Evolutionary conservation across 2,113 vertebrate species (phyloP), one percentile per base, ranked within the genome.

Genomic region (Podarcis cretensis): DNA sequence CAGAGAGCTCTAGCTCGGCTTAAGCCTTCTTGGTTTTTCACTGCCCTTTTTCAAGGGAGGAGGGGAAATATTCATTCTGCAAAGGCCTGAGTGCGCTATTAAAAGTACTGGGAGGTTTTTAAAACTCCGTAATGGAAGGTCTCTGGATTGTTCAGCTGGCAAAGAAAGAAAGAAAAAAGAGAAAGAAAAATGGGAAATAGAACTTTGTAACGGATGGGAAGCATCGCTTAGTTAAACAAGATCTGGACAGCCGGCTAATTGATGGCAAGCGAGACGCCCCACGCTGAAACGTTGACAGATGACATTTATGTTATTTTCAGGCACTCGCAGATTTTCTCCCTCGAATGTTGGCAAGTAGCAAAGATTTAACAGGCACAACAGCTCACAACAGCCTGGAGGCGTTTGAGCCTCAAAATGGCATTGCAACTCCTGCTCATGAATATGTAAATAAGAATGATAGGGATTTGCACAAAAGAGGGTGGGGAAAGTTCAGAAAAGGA

Each of bases 171-270:
- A n/a, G 30, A n/a, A 48, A 10, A 12, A 10, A 48, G 48, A 48
- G 48, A 48, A 10, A 35, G 40, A 59, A 16, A 54, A 30, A 57
- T 18, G 57, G 12, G 4, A 32, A 37, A 83, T 73, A 88, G 59
- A 89, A 37, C 63, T 89, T 21, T 30, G 73, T 35, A 77, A 54
- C 30, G 59, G 81, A 68, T 83, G 87, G 59, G 32, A 68, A 83
- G 80, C 65, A 87, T 32, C 68, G 88, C 63, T 80, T 74, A 89
- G n/a, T 84, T 87, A 90, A 92, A 90, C 77, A 87, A 91, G 86
- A 83, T 71, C 85, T 79, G 69, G 30, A 32, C 84, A n/a, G 37
- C 59, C 81, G 63, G 57, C 59, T 81, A 66, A 88, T 40, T 83
- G 81, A 65, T 77, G 21, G 63, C 81, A 77, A 69, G 73, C 84